phyloP scores from a whole-genome alignment of 2,888 invertebrate genomes.

The Heliconius hortense region DNA sequence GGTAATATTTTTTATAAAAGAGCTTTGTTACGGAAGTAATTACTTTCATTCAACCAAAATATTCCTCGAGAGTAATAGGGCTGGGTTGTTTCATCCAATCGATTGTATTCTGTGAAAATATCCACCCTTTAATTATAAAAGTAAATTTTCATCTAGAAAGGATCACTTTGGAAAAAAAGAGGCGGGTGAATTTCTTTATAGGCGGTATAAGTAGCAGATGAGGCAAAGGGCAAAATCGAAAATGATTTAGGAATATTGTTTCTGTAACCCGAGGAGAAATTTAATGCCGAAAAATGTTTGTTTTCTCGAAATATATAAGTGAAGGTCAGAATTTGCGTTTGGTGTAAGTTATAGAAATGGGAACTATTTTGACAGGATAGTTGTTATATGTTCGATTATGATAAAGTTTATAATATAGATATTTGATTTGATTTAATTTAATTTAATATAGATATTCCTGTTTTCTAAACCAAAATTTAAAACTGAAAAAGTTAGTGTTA shows the following conservation, averaged over 20 bases:
- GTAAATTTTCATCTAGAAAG: constrained; percentile 26
- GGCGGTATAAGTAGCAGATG: constrained; percentile 20
- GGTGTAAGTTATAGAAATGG: not conserved
- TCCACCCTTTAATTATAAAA: constrained; percentile 8
- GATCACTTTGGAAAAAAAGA: constrained; percentile 18
- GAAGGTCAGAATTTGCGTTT: not conserved
- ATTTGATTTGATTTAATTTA: no score
- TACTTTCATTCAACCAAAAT: not conserved
- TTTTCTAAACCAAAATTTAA: no score
- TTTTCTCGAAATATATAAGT: constrained; percentile 14
- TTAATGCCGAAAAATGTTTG: constrained; percentile 21
- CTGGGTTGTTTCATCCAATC: not conserved
- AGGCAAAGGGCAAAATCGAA: constrained; percentile 17
- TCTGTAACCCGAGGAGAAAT: constrained; percentile 10
- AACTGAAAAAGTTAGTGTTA: no score
- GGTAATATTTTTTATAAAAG: not conserved
- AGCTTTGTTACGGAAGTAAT: not conserved
- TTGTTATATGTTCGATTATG: no score
- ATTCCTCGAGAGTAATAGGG: not conserved
- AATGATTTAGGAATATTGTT: constrained; percentile 26
- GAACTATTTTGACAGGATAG: not conserved
- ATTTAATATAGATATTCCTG: no score
- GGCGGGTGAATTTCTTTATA: constrained; percentile 10
- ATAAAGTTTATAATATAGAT: not conserved
- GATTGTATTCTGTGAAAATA: constrained; percentile 1